phyloP scores from a whole-genome alignment of 2,797 vertebrate species.

The Arctocebus calabarensis region DNA sequence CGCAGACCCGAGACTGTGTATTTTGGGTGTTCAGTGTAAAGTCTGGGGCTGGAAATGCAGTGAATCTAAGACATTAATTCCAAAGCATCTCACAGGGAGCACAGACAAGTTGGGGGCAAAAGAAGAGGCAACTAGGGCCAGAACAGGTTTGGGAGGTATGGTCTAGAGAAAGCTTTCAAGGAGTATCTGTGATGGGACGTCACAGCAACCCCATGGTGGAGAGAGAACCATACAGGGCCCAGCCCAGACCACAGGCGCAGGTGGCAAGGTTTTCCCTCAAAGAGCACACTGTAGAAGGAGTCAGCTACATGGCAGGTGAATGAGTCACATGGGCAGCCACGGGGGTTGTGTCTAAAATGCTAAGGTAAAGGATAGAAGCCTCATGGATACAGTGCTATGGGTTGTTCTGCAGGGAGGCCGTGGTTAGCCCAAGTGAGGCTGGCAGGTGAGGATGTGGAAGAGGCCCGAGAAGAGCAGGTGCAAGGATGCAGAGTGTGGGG shows the following conservation, averaged over 20 bases:
- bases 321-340: background rate
- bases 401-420: background rate
- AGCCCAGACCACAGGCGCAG: background rate
- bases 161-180: background rate
- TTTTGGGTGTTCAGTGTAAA: background rate
- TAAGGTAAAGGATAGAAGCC: background rate
- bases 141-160: background rate
- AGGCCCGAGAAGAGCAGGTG: background rate
- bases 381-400: background rate
- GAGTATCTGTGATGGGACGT: background rate
- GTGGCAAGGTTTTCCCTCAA: background rate
- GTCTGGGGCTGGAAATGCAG: background rate
- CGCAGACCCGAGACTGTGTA: background rate
- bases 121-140: background rate
- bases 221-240: background rate
- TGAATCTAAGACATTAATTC: background rate
- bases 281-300: background rate
- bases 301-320: background rate
- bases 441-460: background rate
- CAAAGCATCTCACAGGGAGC: background rate
- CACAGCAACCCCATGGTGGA: accelerated
- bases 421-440: background rate
- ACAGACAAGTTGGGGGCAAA: background rate
- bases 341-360: background rate
- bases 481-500: background rate